Evolutionary conservation across 2,888 invertebrate species (phyloP), one percentile per base, ranked within the genome.

Genomic region (Parnassius mnemosyne): DNA sequence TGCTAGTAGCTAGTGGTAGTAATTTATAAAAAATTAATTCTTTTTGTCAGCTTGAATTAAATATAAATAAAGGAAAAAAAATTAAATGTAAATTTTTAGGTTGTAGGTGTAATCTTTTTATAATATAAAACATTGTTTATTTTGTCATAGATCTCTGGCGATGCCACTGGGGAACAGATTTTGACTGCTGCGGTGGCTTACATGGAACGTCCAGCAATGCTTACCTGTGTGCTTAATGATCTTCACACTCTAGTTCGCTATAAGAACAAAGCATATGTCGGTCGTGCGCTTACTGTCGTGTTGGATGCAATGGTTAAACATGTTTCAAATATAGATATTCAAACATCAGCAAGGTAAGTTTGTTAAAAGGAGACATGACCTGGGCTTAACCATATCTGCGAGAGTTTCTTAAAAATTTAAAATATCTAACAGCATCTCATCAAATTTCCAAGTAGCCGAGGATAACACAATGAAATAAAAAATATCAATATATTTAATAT

Each of bases 271-370:
- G 93, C 93, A 61, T 93, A 95, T 77, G 94, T 96, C 62, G 94
- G 94, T 66, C 94, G 94, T 65, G 96, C 97, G 3, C 89, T 97
- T 13, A 93, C 94, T 71, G 94, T 97, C 43, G 96, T 99, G 11
- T 92, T 99, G 51, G 94, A 95, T 77, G 97, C 97, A 0, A 98
- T 99, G 98, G 95, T 96, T 71, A 93, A 95, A 72, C 97, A 99
- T 90, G 92, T 96, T 10, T 92, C 92, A 63, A 97, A 98, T 72
- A 96, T 96, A 78, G 96, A 97, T 74, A 96, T 99, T 74, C 98
- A 99, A 85, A 98, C 98, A 75, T 96, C 96, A 57, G 96, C 96
- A 83, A 96, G 96, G 96, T 96, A 85, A 70, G 13, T 25, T 16
- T 46, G 20, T 11, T 9, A 9, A 25, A 46, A 20, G 20, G 20